Evolutionary conservation across 1,140 invertebrate genomes (phyloP), one percentile per base, ranked within the genome.

Genomic region (Lepidurus apus): DNA sequence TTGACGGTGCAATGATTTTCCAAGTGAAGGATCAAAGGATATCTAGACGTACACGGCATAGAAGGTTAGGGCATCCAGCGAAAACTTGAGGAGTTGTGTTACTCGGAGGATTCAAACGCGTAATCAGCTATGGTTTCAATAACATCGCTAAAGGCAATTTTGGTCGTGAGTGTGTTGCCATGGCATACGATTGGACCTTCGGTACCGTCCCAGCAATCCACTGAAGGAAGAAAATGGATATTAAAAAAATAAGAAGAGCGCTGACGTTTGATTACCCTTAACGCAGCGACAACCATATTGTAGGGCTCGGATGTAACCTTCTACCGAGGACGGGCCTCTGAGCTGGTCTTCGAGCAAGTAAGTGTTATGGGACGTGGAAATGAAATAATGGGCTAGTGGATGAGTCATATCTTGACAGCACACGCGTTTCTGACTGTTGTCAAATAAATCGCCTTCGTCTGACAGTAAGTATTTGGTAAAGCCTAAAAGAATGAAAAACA

Each of bases 341-440:
- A 89, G 83, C 80, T 89, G 88, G 80, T 88, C 88, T 78, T 87
- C 86, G 1, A 89, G 82, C 8, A 89, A 82, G 81, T 88, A 89
- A 83, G 89, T 89, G 82, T 91, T 91, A 82, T 90, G 88, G 73
- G 89, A 90, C 74, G 88, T 86, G n/a, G 88, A 86, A 73, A 91
- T 89, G 82, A 89, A 91, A 81, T 91, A 91, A 82, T 90, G 86
- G 42, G 84, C 84, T 8, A 91, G 82, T 45, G 90, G 89, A 78
- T 88, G 87, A 45, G 82, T 85, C 89, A 90, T 91, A 81, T 91
- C 88, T 80, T 90, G 87, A 81, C 85, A 88, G 21, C 87, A 84
- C 34, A 89, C 86, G 9, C 79, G 81, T 75, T 82, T 80, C 78
- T 89, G 87, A 42, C 83, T 82, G n/a, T 85, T 84, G 82, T 89